Conservation (phyloP, 2,113 vertebrate genomes). For the Periophthalmus modestus region DNA sequence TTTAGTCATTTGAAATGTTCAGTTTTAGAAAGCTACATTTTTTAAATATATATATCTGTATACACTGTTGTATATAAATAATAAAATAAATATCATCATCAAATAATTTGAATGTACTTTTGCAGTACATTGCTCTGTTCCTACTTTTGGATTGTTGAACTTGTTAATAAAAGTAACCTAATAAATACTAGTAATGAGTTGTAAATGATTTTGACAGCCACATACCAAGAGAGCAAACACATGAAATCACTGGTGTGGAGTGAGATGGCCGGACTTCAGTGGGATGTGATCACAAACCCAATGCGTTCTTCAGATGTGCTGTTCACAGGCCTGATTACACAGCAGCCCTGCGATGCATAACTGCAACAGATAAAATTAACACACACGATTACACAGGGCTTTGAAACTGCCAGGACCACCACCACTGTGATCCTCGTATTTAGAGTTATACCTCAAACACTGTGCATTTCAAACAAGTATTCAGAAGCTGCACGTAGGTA, state of each 20-base stretch:
- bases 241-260: slow-evolving; percentile 50
- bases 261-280: slow-evolving; percentile 70
- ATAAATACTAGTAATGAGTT: slow-evolving; percentile 14
- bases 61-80: slow-evolving; percentile 3
- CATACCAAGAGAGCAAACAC: slow-evolving; percentile 30
- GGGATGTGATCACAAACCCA: slow-evolving; percentile 72
- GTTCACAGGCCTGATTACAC: slow-evolving; percentile 79
- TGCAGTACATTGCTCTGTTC: neutral
- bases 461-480: slow-evolving; percentile 62
- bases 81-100: slow-evolving; percentile 21
- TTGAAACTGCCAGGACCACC: slow-evolving; percentile 74
- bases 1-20: neutral
- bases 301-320: slow-evolving; percentile 76
- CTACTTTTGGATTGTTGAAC: neutral
- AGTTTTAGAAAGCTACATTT: neutral
- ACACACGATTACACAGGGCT: slow-evolving; percentile 72
- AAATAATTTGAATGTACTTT: too few relatives aligned
- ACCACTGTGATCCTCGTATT: slow-evolving; percentile 68
- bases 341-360: slow-evolving; percentile 67
- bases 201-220: slow-evolving; percentile 36
- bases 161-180: slow-evolving; percentile 2
- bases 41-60: neutral
- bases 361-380: slow-evolving; percentile 78
- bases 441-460: slow-evolving; percentile 73
- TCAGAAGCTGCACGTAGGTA: slow-evolving; percentile 50